Percentiles rank a stretch among this genome's conserved stretches.
phyloP scores from a whole-genome alignment of 1,140 invertebrate species.

The Drosophila kikkawai region DNA sequence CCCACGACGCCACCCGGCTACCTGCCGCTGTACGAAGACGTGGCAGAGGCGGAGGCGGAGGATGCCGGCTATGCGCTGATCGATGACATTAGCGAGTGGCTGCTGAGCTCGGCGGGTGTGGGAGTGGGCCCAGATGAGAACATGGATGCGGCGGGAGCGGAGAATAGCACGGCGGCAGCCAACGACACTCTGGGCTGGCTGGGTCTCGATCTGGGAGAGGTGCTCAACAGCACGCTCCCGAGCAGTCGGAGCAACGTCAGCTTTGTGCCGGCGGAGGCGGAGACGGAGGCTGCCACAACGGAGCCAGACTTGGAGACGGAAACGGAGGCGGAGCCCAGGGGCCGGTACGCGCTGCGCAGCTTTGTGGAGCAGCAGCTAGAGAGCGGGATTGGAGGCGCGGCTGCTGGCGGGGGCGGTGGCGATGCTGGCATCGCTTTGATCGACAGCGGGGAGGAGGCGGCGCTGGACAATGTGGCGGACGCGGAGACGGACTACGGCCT shows the following conservation, averaged over 20 bases:
- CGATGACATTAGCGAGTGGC: conserved; percentile 75
- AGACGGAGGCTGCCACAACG: background rate
- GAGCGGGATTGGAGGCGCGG: conserved; percentile 9
- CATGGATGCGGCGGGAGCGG: conserved; percentile 4
- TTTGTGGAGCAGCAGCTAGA: conserved; percentile 71
- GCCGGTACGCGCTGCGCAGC: conserved; percentile 57
- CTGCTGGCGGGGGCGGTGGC: conserved; percentile 6
- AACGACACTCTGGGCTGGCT: conserved; percentile 70
- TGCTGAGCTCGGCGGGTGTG: conserved; percentile 47
- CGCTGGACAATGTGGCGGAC: conserved; percentile 64
- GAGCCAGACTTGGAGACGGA: background rate
- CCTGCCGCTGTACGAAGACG: conserved; percentile 67
- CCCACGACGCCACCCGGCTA: conserved; percentile 56
- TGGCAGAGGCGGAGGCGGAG: conserved; percentile 47
- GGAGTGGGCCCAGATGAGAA: background rate
- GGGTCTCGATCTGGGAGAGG: conserved; percentile 53
- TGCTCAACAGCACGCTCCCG: conserved; percentile 50
- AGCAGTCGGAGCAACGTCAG: conserved; percentile 14
- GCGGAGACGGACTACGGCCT: conserved; percentile 73
- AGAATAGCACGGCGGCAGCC: conserved; percentile 20
- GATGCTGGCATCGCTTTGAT: conserved; percentile 73
- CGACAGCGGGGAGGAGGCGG: conserved; percentile 79
- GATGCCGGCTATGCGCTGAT: conserved; percentile 72
- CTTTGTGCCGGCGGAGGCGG: conserved; percentile 2
- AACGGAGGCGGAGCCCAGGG: background rate